phyloP scores from a whole-genome alignment of 2,113 vertebrate genomes.

The Phyllopteryx taeniolatus region DNA sequence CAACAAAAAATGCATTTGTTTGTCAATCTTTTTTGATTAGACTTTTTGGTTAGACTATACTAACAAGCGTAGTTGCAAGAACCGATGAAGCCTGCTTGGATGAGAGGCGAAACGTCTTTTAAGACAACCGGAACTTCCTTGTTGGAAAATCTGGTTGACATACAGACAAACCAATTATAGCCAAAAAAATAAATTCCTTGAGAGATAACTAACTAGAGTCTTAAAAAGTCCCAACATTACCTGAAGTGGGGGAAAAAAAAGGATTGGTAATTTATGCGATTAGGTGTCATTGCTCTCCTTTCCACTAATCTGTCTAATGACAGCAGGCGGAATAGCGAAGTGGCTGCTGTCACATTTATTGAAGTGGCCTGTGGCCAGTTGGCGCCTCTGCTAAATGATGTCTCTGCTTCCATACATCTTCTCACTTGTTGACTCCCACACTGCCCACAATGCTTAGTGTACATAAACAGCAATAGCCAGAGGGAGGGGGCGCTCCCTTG shows the following conservation, averaged over 20 bases:
- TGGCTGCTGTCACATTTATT: conserved; percentile 67
- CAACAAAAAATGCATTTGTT: not conserved
- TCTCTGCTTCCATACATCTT: conserved; percentile 56
- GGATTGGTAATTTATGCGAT: conserved; percentile 63
- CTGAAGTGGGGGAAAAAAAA: conserved; percentile 47
- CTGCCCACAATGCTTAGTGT: conserved; percentile 46
- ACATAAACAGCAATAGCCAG: conserved; percentile 38
- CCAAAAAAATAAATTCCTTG: not conserved
- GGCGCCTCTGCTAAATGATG: conserved; percentile 64
- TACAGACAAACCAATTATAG: not conserved
- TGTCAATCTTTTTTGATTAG: not conserved
- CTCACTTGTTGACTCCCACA: conserved; percentile 54
- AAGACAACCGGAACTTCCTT: too few species aligned
- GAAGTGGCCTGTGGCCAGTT: conserved; percentile 70
- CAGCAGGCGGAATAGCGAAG: conserved; percentile 59
- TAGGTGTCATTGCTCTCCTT: conserved; percentile 63
- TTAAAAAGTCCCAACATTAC: conserved; percentile 49
- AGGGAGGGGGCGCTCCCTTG: conserved; percentile 21
- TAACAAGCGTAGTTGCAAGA: too few species aligned
- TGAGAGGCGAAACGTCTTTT: too few species aligned
- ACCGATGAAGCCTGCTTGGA: too few species aligned
- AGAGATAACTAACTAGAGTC: conserved; percentile 3
- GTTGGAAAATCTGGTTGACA: not conserved
- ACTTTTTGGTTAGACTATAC: too few species aligned
- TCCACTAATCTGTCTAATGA: conserved; percentile 63